Evolutionary conservation across 2,113 vertebrate genomes (phyloP), one percentile per base, ranked within the genome.

Genomic region (Poeciliopsis prolifica): DNA sequence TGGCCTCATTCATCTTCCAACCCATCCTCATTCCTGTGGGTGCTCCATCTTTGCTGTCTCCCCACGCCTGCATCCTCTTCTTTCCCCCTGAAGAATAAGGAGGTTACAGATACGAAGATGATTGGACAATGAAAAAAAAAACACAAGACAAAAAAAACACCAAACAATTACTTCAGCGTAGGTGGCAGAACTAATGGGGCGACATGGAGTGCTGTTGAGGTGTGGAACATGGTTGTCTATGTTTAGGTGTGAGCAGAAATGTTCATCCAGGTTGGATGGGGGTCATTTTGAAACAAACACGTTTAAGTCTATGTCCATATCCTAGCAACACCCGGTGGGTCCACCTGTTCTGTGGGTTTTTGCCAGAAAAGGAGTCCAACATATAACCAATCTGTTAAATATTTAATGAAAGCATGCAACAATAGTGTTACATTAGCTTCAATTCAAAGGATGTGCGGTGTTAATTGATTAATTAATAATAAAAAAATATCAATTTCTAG

Each of bases 261-360:
- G 65, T 70, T 70, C 65, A 35, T 72, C 75, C 26, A 5, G 72
- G 63, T 77, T 70, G 82, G 74, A 87, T 86, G 74, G 60, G 74
- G 83, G 78, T 88, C 75, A 82, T 75, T 65, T 78, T 78, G 29
- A 61, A 61, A 72, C 61, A 5, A 65, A 31, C 67, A 80, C 67
- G 73, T 73, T 78, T 58, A 61, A 61, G 51, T 65, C 75, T 72
- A 37, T 78, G 82, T 79, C 63, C 15, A 83, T 91, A 84, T 89
- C 88, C 82, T 87, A 87, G 86, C 88, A 92, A 92, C 83, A 2
- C 60, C 58, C 74, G 29, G 60, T 85, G 71, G 79, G 77, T 80
- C 78, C 87, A 89, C 87, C 85, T 89, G 85, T 83, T 81, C 61
- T 14, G 61, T 84, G 80, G 85, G 70, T 63, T 12, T 80, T 26